phyloP scores from a whole-genome alignment of 2,113 vertebrate genomes.

The Uria aalge region DNA sequence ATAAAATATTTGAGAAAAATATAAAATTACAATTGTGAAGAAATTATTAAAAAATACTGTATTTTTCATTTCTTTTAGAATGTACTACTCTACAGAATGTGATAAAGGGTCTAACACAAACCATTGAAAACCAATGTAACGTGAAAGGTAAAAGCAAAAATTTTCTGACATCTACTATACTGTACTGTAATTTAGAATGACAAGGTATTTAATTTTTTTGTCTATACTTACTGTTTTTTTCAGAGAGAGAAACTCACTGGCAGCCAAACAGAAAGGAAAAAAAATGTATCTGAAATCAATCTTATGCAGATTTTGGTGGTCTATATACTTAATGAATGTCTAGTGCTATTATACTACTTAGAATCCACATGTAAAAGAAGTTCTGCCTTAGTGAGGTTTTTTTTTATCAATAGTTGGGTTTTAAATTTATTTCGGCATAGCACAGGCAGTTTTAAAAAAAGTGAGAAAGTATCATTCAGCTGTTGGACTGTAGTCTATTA shows the following conservation, averaged over 20 bases:
- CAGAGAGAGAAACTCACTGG: neutral
- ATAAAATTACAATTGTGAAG: neutral
- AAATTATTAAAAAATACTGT: neutral
- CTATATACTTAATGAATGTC: neutral
- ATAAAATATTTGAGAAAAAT: neutral
- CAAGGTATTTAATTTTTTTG: neutral
- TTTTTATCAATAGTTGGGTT: neutral
- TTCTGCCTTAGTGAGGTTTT: neutral
- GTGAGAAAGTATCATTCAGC: neutral
- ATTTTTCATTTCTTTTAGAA: constrained; percentile 77
- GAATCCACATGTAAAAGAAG: neutral
- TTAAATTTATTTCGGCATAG: neutral
- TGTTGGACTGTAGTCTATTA: neutral
- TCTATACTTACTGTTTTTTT: neutral
- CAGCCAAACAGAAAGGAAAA: neutral
- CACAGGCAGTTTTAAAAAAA: neutral
- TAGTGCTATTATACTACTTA: neutral
- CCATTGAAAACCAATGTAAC: constrained; percentile 83
- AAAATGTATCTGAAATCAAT: neutral
- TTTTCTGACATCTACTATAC: neutral
- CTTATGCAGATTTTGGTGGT: neutral
- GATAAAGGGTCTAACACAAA: constrained; percentile 82
- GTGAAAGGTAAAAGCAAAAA: constrained; percentile 81
- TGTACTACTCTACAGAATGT: constrained; percentile 76
- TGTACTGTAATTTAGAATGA: neutral